Evolutionary conservation across 2,113 vertebrate genomes (phyloP).

Genomic region (Petromus typicus): DNA sequence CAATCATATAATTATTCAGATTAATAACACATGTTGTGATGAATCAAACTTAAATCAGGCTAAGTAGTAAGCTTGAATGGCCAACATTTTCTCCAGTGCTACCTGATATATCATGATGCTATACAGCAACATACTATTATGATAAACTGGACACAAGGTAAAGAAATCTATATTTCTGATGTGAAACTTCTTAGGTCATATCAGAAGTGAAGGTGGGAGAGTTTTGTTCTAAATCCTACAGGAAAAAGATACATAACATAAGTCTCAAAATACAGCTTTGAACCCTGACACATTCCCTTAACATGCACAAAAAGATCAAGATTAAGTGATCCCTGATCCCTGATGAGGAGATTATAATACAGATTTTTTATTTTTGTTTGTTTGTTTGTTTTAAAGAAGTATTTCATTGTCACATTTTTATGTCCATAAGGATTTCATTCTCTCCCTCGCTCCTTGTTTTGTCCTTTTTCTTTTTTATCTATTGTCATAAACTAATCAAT

Average conservation of each 20-base stretch:
- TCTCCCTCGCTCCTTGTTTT: background rate
- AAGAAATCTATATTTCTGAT: background rate
- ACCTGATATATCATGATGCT: background rate
- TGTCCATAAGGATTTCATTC: background rate
- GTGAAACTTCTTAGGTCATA: background rate
- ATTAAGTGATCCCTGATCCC: rapidly evolving
- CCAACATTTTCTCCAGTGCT: background rate
- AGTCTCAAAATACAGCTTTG: background rate
- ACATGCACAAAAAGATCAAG: background rate
- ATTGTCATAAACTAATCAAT: background rate
- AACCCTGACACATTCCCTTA: background rate
- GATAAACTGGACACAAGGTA: background rate
- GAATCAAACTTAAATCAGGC: background rate
- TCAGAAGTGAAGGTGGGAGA: background rate
- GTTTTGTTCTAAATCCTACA: background rate
- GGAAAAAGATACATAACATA: background rate
- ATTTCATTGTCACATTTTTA: background rate
- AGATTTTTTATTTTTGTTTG: no score
- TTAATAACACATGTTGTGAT: background rate
- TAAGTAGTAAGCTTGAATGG: background rate
- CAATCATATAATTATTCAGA: background rate
- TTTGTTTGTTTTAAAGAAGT: background rate
- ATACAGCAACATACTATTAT: background rate
- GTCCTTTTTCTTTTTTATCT: background rate
- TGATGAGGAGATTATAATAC: background rate